Evolutionary conservation across 2,113 vertebrate species (phyloP).

Genomic region (Sebastes fasciatus): DNA sequence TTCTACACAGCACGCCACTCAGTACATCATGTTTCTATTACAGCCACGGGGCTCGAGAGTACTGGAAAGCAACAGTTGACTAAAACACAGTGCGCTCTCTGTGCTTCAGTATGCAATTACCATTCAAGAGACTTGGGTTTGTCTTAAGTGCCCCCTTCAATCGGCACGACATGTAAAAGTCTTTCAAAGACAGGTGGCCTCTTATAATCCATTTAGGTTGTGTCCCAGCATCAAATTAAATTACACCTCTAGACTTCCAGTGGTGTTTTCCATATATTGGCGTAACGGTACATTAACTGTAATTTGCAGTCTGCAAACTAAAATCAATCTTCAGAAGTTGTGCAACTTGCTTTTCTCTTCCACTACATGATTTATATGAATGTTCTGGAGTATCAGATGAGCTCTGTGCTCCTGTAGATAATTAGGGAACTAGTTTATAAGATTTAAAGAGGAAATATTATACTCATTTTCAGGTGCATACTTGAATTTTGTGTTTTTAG

Average conservation of each 20-base stretch:
- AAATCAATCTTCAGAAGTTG: slow-evolving; percentile 59
- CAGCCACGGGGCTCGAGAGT: slow-evolving; percentile 60
- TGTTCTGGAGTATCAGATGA: slow-evolving; percentile 27
- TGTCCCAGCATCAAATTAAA: slow-evolving; percentile 65
- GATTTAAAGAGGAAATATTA: not conserved
- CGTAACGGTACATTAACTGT: slow-evolving; percentile 65
- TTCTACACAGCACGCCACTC: slow-evolving; percentile 52
- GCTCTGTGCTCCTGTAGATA: slow-evolving; percentile 8
- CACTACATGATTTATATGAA: slow-evolving; percentile 41
- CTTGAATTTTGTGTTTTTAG: too few relatives aligned
- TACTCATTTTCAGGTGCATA: too few relatives aligned
- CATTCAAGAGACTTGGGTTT: slow-evolving; percentile 62
- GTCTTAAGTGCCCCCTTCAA: slow-evolving; percentile 73
- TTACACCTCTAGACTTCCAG: slow-evolving; percentile 64
- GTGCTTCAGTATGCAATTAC: slow-evolving; percentile 64
- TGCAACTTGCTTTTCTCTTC: slow-evolving; percentile 52
- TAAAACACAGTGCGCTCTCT: slow-evolving; percentile 54
- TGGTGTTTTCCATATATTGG: slow-evolving; percentile 59
- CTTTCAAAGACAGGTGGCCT: slow-evolving; percentile 66
- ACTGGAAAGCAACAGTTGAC: slow-evolving; percentile 39
- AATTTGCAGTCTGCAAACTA: slow-evolving; percentile 60
- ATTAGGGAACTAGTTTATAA: slow-evolving; percentile 16
- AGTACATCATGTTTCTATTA: slow-evolving; percentile 60
- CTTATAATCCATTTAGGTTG: slow-evolving; percentile 67
- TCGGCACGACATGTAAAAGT: slow-evolving; percentile 64